Evolutionary conservation across 2,888 invertebrate genomes (phyloP).

Genomic region (Hydropsyche betteni): DNA sequence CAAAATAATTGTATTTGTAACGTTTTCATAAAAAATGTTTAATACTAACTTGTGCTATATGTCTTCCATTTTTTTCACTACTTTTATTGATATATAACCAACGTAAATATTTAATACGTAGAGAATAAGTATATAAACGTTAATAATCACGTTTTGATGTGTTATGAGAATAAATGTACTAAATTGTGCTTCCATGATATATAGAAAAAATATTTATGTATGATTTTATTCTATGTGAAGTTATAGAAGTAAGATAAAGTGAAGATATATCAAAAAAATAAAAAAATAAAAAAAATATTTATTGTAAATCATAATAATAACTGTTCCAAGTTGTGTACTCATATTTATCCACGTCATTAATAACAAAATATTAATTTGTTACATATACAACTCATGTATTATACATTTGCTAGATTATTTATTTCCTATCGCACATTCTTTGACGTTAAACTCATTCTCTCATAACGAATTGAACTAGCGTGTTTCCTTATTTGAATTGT

Average conservation of each 20-base stretch:
- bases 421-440: no score
- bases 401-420: no score
- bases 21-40: no score
- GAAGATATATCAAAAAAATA: background rate
- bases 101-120: slow-evolving; percentile 5
- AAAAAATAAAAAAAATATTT: background rate
- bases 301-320: slow-evolving; percentile 43
- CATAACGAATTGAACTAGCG: no score
- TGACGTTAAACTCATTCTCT: no score
- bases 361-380: no score
- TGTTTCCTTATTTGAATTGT: no score
- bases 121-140: background rate
- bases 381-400: no score
- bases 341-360: slow-evolving; percentile 2
- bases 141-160: slow-evolving; percentile 18
- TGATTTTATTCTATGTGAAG: slow-evolving; percentile 7
- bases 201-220: background rate
- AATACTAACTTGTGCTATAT: slow-evolving; percentile 6
- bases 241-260: background rate
- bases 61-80: slow-evolving; percentile 29
- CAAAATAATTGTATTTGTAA: no score
- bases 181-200: slow-evolving; percentile 46
- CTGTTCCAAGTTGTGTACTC: slow-evolving; percentile 50
- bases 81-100: slow-evolving; percentile 10
- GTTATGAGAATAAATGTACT: slow-evolving; percentile 36